Percentiles rank a stretch among this genome's conserved stretches.
These are phyloP conservation scores for Eupithecia inturbata DNA, from an alignment of 2,888 invertebrate genomes.

Conservation along the genomic window DNA sequence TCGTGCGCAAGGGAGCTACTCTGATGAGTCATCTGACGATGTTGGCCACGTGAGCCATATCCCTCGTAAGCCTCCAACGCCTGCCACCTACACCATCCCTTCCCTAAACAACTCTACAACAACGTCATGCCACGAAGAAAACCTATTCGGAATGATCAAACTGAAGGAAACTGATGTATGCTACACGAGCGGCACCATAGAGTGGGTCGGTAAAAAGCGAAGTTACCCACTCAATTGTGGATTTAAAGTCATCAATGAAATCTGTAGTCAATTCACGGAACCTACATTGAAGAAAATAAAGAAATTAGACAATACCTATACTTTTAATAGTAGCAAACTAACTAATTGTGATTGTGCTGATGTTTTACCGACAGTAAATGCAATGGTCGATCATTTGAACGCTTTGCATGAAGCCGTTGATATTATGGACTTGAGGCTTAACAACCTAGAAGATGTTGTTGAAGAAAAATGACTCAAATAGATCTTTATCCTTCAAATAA, in stretches of 20 bases:
- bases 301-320: slow-evolving; percentile 56
- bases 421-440: slow-evolving; percentile 81
- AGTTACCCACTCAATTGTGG: slow-evolving; percentile 75
- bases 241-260: slow-evolving; percentile 70
- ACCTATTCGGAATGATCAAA: slow-evolving; percentile 77
- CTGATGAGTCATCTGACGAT: slow-evolving; percentile 49
- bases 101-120: slow-evolving; percentile 56
- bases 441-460: slow-evolving; percentile 76
- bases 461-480: slow-evolving; percentile 35
- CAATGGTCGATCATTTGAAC: slow-evolving; percentile 83
- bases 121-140: slow-evolving; percentile 49
- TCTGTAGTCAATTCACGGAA: slow-evolving; percentile 50
- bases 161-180: slow-evolving; percentile 76
- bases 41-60: slow-evolving; percentile 74
- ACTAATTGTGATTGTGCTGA: slow-evolving; percentile 75
- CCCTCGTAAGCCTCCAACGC: slow-evolving; percentile 70
- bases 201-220: slow-evolving; percentile 78
- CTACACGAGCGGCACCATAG: slow-evolving; percentile 78
- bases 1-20: slow-evolving; percentile 34
- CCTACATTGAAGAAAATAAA: slow-evolving; percentile 59
- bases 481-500: neutral
- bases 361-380: slow-evolving; percentile 79
- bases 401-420: slow-evolving; percentile 83
- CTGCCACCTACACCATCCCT: slow-evolving; percentile 67
- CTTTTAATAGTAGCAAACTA: slow-evolving; percentile 49